phyloP scores from a whole-genome alignment of 92 coral and sea anemone species.

The Isaurus tuberculatus region DNA sequence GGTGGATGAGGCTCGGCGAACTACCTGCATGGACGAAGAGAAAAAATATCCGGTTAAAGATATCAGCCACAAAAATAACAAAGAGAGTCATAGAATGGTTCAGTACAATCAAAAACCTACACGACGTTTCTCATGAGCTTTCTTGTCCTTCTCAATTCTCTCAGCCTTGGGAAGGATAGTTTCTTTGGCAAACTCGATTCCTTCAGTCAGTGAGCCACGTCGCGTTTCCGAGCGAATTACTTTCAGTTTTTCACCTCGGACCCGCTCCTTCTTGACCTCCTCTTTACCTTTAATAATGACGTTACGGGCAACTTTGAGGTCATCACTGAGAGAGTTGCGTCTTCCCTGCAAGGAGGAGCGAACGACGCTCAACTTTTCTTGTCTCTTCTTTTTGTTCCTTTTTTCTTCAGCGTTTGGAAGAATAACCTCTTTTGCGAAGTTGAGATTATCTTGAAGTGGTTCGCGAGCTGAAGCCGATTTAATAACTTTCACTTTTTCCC shows the following conservation, averaged over 20 bases:
- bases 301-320: not conserved
- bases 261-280: not conserved
- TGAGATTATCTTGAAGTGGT: not conserved
- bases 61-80: not conserved
- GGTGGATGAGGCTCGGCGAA: conserved; percentile 8
- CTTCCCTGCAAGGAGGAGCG: conserved; percentile 3
- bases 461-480: not conserved
- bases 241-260: conserved; percentile 21
- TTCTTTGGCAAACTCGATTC: not conserved
- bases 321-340: conserved; percentile 27
- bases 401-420: not conserved
- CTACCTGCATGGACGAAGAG: not conserved
- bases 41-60: not conserved
- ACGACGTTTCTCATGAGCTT: conserved; percentile 18
- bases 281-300: not conserved
- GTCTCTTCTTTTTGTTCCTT: not conserved
- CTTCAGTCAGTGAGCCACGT: conserved; percentile 3
- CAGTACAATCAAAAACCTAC: not conserved
- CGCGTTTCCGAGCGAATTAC: conserved; percentile 23
- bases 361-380: conserved; percentile 12
- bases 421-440: conserved; percentile 2
- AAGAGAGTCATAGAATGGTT: not conserved
- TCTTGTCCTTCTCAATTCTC: conserved; percentile 1
- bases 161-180: conserved; percentile 15
- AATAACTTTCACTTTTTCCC: conserved; percentile 8